Base-by-base conservation (phyloP, 2,113 vertebrate genomes). In the Forbesichthys papilliferus region DNA sequence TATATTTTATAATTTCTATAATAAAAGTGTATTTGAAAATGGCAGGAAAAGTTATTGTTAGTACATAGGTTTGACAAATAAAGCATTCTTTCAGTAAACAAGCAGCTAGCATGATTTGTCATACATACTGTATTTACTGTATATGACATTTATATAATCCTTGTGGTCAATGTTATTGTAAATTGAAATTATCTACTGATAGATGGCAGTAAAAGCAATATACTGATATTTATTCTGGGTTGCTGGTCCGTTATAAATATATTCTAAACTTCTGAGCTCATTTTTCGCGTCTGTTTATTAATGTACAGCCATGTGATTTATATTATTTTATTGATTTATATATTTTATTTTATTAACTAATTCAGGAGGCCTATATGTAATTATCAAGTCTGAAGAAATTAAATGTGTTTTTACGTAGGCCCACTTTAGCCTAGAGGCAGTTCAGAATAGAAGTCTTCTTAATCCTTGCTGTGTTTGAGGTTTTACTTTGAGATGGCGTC, bases 151-250 rank as follows among this genome's bases (percentile, higher is more conserved):
- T 27, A 12, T 12, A 9, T 49, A 49, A 4, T 59, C 4, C 34
- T 20, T 27, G 9, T 52, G 3, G 8, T 33, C 10, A 42, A 0
- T 33, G 7, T 65, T 36, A 14, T 34, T 59, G 42, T 6, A 53
- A 20, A 3, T 12, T 57, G 49, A 14, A 3, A 55, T 68, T 68
- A 1, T 56, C 54, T 9, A 58, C 56, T 88, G 86, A 85, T 66
- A 92, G 88, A 82, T 81, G 89, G 84, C 87, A 86, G 82, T 77
- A 88, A 33, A 71, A 52, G 46, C 27, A 27, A 27, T 27, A 27
- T 27, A 27, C 27, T 27, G 27, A 27, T 27, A 27, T 27, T 27
- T 27, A 27, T 27, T 27, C 27, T 27, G 27, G 2, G 27, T 27
- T 27, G 27, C 27, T 27, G 27, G 27, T 27, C 27, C 27, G 2